Evolutionary conservation across 2,888 invertebrate species (phyloP).

Genomic region (Brassicogethes aeneus): DNA sequence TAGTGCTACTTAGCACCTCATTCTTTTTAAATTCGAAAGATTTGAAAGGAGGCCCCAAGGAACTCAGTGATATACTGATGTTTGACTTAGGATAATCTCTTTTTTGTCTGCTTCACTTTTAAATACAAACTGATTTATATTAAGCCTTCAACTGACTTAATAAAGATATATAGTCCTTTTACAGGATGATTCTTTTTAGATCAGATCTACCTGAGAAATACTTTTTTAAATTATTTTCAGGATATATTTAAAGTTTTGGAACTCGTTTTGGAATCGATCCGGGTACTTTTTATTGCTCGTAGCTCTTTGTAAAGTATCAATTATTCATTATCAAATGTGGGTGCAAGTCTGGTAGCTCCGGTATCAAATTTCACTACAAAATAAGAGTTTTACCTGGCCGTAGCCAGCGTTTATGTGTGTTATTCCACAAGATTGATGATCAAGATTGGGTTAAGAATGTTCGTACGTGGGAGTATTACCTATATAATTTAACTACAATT

Average conservation of each 20-base stretch:
- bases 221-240: too few species aligned
- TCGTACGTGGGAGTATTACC: not conserved
- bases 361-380: slow-evolving; percentile 2
- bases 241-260: too few species aligned
- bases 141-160: slow-evolving; percentile 19
- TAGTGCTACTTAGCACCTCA: slow-evolving; percentile 5
- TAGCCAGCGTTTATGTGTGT: too few species aligned
- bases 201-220: too few species aligned
- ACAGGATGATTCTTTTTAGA: too few species aligned
- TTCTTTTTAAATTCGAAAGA: slow-evolving; percentile 1
- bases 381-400: slow-evolving; percentile 3
- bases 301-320: not conserved
- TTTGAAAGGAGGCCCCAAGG: not conserved
- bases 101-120: slow-evolving; percentile 22
- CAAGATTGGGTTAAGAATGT: slow-evolving; percentile 1
- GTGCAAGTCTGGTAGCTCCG: slow-evolving; percentile 1
- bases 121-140: slow-evolving; percentile 18
- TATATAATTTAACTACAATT: slow-evolving; percentile 10
- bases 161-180: slow-evolving; percentile 23
- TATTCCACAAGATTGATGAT: not conserved
- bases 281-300: not conserved
- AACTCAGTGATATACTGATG: slow-evolving; percentile 21
- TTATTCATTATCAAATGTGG: slow-evolving; percentile 1
- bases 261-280: too few species aligned
- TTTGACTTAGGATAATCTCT: slow-evolving; percentile 30